A percentile compares a stretch with the other conserved stretches of the same genome.
Conservation (phyloP, 2,888 invertebrate species). For the Digitonthophagus gazella region DNA sequence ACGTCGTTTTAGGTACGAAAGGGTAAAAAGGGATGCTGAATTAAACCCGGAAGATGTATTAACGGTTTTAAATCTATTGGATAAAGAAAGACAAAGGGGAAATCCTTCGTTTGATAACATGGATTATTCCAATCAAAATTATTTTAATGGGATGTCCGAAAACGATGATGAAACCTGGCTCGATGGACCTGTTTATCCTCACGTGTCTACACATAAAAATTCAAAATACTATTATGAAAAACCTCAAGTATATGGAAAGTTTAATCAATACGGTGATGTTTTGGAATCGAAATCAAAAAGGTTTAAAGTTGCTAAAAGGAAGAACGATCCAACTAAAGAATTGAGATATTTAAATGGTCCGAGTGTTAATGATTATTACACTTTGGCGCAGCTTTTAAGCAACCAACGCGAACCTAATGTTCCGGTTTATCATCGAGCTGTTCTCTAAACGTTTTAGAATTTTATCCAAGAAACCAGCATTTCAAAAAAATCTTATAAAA, state of each 20-base stretch:
- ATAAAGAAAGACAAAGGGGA: conserved; percentile 57
- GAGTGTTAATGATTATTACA: conserved; percentile 56
- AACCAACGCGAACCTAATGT: conserved; percentile 55
- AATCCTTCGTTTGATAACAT: conserved; percentile 52
- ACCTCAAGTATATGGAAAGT: conserved; percentile 40
- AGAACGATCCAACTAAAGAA: conserved; percentile 49
- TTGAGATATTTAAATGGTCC: conserved; percentile 46
- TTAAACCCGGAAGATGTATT: conserved; percentile 62
- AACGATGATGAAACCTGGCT: conserved; percentile 49
- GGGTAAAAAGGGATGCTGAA: conserved; percentile 61
- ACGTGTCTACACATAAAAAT: conserved; percentile 56
- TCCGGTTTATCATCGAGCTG: conserved; percentile 61
- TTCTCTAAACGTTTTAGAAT: conserved; percentile 53
- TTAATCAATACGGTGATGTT: conserved; percentile 35
- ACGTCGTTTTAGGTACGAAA: conserved; percentile 41
- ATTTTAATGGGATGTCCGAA: neutral
- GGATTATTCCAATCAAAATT: conserved; percentile 54
- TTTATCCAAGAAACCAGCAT: neutral
- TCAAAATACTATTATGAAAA: conserved; percentile 47
- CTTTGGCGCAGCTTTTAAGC: conserved; percentile 59
- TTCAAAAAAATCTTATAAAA: conserved; percentile 1
- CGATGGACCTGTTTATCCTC: conserved; percentile 47
- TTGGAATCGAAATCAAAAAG: conserved; percentile 52
- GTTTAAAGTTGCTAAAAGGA: conserved; percentile 63
- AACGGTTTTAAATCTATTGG: conserved; percentile 60